Conservation (phyloP, 2,113 vertebrate genomes). For the Alligator mississippiensis region DNA sequence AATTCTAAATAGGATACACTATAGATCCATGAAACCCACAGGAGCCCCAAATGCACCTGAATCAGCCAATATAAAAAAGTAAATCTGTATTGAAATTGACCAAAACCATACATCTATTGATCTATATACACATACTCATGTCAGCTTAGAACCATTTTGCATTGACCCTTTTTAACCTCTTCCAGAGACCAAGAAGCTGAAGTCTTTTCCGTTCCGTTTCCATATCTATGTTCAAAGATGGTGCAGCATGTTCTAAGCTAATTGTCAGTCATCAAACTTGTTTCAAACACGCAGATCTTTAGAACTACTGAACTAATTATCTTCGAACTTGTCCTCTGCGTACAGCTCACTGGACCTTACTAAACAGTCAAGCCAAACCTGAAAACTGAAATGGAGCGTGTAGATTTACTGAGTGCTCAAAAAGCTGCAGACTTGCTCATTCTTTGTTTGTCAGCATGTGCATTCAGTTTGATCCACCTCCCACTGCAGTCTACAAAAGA, state of each 20-base stretch:
- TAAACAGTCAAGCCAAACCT: too few species aligned
- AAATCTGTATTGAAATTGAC: not conserved
- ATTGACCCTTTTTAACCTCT: not conserved
- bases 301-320: too few species aligned
- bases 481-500: not conserved
- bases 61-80: not conserved
- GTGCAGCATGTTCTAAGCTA: too few species aligned
- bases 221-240: not conserved
- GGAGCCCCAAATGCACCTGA: slow-evolving; percentile 1
- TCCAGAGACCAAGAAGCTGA: not conserved
- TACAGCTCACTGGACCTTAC: too few species aligned
- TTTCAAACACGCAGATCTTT: too few species aligned
- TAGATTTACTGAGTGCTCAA: too few species aligned
- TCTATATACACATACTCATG: not conserved
- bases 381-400: too few species aligned
- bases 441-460: not conserved
- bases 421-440: too few species aligned
- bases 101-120: not conserved
- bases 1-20: not conserved
- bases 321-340: too few species aligned
- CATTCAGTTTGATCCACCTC: not conserved
- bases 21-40: not conserved
- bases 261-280: too few species aligned
- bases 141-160: slow-evolving; percentile 1
- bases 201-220: slow-evolving; percentile 3